Evolutionary conservation across 2,113 vertebrate genomes (phyloP).

Genomic region (Plecotus auritus): DNA sequence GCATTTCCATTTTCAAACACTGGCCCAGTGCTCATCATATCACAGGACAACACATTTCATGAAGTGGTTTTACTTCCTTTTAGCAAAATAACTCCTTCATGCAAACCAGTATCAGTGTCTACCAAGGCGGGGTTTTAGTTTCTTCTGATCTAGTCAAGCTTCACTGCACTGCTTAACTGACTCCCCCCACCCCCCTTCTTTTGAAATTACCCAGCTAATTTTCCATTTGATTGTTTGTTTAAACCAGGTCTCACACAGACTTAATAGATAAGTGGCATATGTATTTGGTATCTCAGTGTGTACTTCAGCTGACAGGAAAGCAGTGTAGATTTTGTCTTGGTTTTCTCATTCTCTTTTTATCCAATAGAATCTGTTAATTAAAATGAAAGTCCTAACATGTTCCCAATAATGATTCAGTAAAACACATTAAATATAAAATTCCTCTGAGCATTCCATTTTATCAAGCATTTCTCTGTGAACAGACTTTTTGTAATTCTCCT

Average conservation of each 20-base stretch:
- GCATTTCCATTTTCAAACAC: slow-evolving; percentile 59
- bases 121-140: slow-evolving; percentile 53
- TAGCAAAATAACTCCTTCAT: slow-evolving; percentile 68
- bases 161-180: slow-evolving; percentile 56
- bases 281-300: slow-evolving; percentile 1
- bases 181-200: slow-evolving; percentile 56
- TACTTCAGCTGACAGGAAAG: neutral
- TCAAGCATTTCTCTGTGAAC: neutral
- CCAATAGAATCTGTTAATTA: slow-evolving; percentile 22
- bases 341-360: neutral
- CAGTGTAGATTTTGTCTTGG: neutral
- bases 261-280: slow-evolving; percentile 41
- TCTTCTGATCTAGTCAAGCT: slow-evolving; percentile 62
- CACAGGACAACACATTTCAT: slow-evolving; percentile 67
- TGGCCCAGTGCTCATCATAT: slow-evolving; percentile 54
- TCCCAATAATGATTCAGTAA: neutral
- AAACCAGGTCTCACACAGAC: slow-evolving; percentile 59
- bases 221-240: slow-evolving; percentile 74
- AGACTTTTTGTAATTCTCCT: slow-evolving; percentile 19
- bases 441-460: neutral
- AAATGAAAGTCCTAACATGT: neutral
- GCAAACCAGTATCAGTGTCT: slow-evolving; percentile 60
- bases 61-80: slow-evolving; percentile 68
- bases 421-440: slow-evolving; percentile 41
- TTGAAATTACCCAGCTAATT: slow-evolving; percentile 72